Evolutionary conservation across 2,113 vertebrate species (phyloP), one percentile per base, ranked within the genome.

Genomic region (Sander lucioperca): DNA sequence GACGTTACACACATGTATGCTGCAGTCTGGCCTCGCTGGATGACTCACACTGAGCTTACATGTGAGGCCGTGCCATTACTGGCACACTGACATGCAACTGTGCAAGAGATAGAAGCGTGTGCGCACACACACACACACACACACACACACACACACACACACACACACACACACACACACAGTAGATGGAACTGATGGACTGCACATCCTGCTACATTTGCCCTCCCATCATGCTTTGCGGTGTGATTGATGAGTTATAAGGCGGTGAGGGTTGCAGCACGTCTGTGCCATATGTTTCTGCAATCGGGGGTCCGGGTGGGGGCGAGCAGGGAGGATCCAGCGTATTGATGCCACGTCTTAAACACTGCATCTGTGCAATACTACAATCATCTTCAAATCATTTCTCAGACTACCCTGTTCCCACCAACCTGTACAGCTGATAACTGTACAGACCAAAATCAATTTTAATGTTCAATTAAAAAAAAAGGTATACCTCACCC

Each of bases 211-310:
- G 13, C 30, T 54, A 64, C 76, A 74, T 47, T 56, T 25, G 51
- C 79, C 75, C 82, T 91, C 90, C 92, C 92, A 89, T 88, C 59
- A 84, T 75, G 90, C 92, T 73, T 80, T 91, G 91, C 84, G 9
- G 85, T n/a, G 30, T 90, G 88, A 92, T 75, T 81, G 88, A 93
- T 92, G 88, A 78, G 58, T 25, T 64, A 84, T 81, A 68, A 83
- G 27, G 84, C 75, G 33, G 45, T 5, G 69, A 73, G 61, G 75
- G 82, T 30, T 77, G 78, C 86, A 50, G 87, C 77, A 69, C 45
- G 77, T 45, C 57, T 74, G 45, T 30, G 78, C 82, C 82, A 86
- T 77, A 86, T 86, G 88, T 54, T 90, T 56, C 74, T 50, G 39
- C 45, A 76, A 69, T 43, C 56, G 13, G 0, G 4, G 27, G 27